A percentile compares a stretch with the other conserved stretches of the same genome.
Conservation (phyloP, 2,888 invertebrate species). For the Ceramica pisi region DNA sequence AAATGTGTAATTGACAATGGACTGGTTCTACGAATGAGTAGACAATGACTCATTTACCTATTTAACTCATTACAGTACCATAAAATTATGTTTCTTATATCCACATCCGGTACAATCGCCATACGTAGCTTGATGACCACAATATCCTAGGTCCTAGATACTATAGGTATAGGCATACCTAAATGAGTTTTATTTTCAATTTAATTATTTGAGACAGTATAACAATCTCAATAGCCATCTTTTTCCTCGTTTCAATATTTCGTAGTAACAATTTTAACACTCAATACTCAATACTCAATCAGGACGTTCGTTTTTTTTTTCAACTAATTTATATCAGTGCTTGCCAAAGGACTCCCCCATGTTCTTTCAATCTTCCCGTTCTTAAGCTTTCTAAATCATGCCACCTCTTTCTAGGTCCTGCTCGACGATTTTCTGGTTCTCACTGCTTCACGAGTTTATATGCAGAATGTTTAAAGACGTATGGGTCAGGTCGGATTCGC, state of each 20-base stretch:
- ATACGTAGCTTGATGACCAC: background rate
- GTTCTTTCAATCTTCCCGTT: too few relatives aligned
- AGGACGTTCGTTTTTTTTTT: too few relatives aligned
- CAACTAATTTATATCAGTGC: background rate
- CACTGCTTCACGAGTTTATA: too few relatives aligned
- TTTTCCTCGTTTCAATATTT: background rate
- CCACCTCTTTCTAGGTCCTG: too few relatives aligned
- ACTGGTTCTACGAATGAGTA: background rate
- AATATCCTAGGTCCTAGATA: background rate
- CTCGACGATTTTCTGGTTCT: too few relatives aligned
- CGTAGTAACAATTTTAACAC: too few relatives aligned
- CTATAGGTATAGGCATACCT: background rate
- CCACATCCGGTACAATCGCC: background rate
- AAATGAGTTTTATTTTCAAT: background rate
- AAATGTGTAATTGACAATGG: constrained; percentile 3
- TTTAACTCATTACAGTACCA: background rate
- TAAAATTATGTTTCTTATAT: background rate
- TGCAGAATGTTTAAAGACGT: too few relatives aligned
- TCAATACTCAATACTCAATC: too few relatives aligned
- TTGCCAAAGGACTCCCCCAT: background rate
- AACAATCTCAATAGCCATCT: background rate
- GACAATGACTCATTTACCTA: background rate
- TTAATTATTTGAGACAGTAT: background rate
- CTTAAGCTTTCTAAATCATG: too few relatives aligned
- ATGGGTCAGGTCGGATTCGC: too few relatives aligned